These are phyloP conservation scores for Hydraecia micacea DNA, from an alignment of 2,888 invertebrate genomes.

Conservation along the genomic window DNA sequence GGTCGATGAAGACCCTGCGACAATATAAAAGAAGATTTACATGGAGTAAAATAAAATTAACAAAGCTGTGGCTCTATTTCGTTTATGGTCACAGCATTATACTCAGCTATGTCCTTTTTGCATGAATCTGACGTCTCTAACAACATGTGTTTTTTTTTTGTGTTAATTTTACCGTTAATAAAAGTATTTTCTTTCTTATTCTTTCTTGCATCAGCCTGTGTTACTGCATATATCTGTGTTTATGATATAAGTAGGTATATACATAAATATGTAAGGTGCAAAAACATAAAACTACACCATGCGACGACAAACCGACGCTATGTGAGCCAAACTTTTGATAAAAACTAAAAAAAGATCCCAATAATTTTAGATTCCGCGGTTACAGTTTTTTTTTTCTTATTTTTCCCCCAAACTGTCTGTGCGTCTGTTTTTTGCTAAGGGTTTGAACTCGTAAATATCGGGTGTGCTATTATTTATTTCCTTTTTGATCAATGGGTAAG, in stretches of 20 bases:
- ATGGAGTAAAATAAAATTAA: constrained; percentile 12
- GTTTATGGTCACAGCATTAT: no score
- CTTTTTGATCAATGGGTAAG: constrained; percentile 75
- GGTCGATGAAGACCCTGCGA: constrained; percentile 46
- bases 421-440: constrained; percentile 75
- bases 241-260: no score
- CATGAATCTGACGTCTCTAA: no score
- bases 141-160: no score
- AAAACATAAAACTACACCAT: no score
- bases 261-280: no score
- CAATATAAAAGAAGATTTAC: constrained; percentile 29
- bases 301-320: background rate
- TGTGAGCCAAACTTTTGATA: constrained; percentile 41
- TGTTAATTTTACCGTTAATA: no score
- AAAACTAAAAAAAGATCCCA: constrained; percentile 52
- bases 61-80: no score
- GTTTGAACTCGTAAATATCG: constrained; percentile 77
- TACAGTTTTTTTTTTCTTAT: constrained; percentile 68
- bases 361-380: constrained; percentile 81
- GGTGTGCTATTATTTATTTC: constrained; percentile 68
- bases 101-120: no score
- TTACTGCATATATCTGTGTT: no score
- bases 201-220: no score
- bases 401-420: constrained; percentile 71
- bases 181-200: no score